Conservation (phyloP, 92 coral and sea anemone species). For the Montipora capitata region DNA sequence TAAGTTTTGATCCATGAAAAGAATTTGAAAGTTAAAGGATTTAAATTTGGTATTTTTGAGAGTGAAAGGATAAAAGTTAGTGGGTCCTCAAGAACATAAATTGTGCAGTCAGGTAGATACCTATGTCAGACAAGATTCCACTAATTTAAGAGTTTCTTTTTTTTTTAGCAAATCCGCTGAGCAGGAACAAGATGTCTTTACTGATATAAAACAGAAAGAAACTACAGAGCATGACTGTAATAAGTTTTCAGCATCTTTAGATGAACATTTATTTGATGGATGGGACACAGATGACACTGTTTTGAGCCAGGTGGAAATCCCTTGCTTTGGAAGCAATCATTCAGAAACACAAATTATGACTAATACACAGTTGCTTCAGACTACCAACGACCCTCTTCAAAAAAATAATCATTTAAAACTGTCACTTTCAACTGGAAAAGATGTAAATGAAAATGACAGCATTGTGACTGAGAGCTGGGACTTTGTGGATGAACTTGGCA, state of each 20-base stretch:
- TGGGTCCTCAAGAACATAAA: no score
- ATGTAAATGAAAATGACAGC: constrained; percentile 24
- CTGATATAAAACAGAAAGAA: constrained; percentile 11
- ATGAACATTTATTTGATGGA: constrained; percentile 24
- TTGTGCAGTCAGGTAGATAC: no score
- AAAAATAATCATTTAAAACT: background rate
- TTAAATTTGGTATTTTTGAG: no score
- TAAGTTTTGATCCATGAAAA: no score
- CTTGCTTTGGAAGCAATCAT: constrained; percentile 46
- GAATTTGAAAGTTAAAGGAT: no score
- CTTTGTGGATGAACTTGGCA: constrained; percentile 68
- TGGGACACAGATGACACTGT: constrained; percentile 79
- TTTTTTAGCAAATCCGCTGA: background rate
- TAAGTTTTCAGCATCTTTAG: background rate
- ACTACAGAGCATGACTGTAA: background rate
- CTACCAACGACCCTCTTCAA: constrained; percentile 22
- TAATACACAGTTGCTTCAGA: constrained; percentile 58
- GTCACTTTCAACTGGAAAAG: background rate
- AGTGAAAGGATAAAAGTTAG: no score
- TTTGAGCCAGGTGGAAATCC: constrained; percentile 79
- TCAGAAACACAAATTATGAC: constrained; percentile 74
- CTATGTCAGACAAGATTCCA: no score
- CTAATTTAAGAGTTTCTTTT: background rate
- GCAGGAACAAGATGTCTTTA: background rate
- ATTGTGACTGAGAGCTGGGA: constrained; percentile 86